Evolutionary conservation across 2,797 vertebrate species (phyloP), one percentile per base, ranked within the genome.

Genomic region (Labroides dimidiatus): DNA sequence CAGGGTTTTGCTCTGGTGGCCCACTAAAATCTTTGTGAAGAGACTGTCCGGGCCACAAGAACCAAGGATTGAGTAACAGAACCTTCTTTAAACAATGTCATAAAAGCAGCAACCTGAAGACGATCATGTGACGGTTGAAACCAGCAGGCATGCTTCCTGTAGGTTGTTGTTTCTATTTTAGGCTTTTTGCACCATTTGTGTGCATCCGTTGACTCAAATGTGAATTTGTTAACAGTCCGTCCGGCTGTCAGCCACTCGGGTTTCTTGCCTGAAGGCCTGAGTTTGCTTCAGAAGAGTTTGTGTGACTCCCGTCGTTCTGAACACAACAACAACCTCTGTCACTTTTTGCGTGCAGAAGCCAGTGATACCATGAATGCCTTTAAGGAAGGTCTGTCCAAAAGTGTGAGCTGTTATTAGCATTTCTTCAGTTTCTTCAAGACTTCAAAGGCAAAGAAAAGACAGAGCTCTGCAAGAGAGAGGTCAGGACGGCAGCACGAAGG

Each of bases 221-320:
- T 49, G 48, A 24, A 52, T 33, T 30, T 52, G 16, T 33, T 10
- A 30, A n/a, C 4, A 52, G 9, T 33, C 24, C 30, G 50, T 30
- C 50, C 14, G 16, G 4, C 15, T 52, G 50, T 52, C 50, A 52
- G 23, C 16, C 11, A 51, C 50, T 54, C 19, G 8, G 6, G 37
- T n/a, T 11, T 14, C 10, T 37, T 7, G 39, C 54, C n/a, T 6
- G 6, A 59, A 66, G 24, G 62, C 23, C n/a, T 53, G 15, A 21
- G 47, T 16, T 21, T 10, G 21, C 41, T 64, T 58, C 61, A 52
- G 10, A 58, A 43, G 14, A 10, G 20, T 63, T 39, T 39, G 23
- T n/a, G 19, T 33, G n/a, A 59, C 43, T 17, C 13, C n/a, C 3
- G 1, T 42, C 51, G 11, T 20, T 42, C 52, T 41, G 13, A 54